A percentile compares a stretch with the other conserved stretches of the same genome.
These are phyloP conservation scores for Phengaris arion DNA, from an alignment of 2,888 invertebrate species.

Conservation along the genomic window DNA sequence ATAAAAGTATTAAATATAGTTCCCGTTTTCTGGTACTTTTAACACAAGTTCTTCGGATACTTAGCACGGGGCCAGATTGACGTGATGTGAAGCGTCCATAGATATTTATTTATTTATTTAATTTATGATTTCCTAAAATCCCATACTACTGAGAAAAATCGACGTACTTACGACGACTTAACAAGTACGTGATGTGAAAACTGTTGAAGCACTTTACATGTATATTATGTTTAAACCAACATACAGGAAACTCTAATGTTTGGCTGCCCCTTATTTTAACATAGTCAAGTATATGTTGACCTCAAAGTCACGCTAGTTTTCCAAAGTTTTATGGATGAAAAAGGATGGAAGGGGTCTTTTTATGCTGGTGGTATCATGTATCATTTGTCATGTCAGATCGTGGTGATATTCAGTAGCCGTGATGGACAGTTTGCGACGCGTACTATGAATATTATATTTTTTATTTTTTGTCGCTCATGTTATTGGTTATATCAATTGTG, in stretches of 20 bases:
- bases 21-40: too few species aligned
- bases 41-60: too few species aligned
- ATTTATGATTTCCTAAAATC: conserved; percentile 6
- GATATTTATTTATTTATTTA: background rate
- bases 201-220: conserved; percentile 25
- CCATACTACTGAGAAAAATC: conserved; percentile 13
- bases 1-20: too few species aligned
- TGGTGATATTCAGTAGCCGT: conserved; percentile 62
- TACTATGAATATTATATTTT: conserved; percentile 69
- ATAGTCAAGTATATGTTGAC: conserved; percentile 45
- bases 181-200: conserved; percentile 13
- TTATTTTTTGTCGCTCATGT: conserved; percentile 35
- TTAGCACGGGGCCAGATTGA: too few species aligned
- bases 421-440: conserved; percentile 69
- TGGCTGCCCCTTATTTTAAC: conserved; percentile 58
- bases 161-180: conserved; percentile 7
- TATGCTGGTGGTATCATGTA: conserved; percentile 47
- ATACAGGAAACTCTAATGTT: conserved; percentile 43
- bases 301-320: background rate
- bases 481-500: conserved; percentile 28
- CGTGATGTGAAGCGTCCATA: too few species aligned
- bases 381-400: conserved; percentile 75
- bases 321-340: background rate
- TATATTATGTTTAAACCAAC: conserved; percentile 32
- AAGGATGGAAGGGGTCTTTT: conserved; percentile 4